A percentile compares a stretch with the other conserved stretches of the same genome.
These are phyloP conservation scores for Acromyrmex charruanus DNA, from an alignment of 1,140 invertebrate genomes.

Conservation along the genomic window DNA sequence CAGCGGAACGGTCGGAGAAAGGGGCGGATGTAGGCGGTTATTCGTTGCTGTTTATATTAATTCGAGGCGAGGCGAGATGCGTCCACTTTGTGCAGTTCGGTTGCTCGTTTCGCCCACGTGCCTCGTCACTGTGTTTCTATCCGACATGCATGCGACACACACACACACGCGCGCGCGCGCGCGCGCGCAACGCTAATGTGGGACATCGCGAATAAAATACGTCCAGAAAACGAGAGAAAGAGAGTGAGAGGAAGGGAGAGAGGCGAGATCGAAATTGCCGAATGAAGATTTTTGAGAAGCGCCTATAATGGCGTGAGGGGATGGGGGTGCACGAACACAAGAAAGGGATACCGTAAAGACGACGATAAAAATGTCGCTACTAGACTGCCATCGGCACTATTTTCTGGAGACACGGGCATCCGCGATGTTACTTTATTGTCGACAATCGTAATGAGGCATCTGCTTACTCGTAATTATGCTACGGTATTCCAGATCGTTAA, in stretches of 20 bases:
- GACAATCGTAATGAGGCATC: slow-evolving; percentile 38
- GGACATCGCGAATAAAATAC: slow-evolving; percentile 73
- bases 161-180: slow-evolving; percentile 21
- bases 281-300: slow-evolving; percentile 63
- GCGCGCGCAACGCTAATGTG: slow-evolving; percentile 70
- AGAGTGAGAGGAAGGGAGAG: slow-evolving; percentile 25
- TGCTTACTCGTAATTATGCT: slow-evolving; percentile 39
- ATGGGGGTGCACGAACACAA: background rate
- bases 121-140: slow-evolving; percentile 67
- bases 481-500: slow-evolving; percentile 47
- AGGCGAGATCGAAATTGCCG: slow-evolving; percentile 62
- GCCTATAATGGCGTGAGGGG: slow-evolving; percentile 22
- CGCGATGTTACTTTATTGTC: slow-evolving; percentile 42
- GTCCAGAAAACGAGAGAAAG: slow-evolving; percentile 37
- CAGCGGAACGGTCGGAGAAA: slow-evolving; percentile 78
- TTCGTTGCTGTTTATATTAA: slow-evolving; percentile 86
- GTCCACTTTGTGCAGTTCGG: slow-evolving; percentile 82
- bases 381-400: slow-evolving; percentile 58
- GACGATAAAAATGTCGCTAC: slow-evolving; percentile 68
- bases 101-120: slow-evolving; percentile 84
- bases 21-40: slow-evolving; percentile 83
- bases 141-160: slow-evolving; percentile 52
- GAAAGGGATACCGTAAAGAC: slow-evolving; percentile 63
- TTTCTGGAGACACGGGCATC: slow-evolving; percentile 31
- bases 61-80: slow-evolving; percentile 83